Conservation (phyloP, 2,888 invertebrate species). For the Thysanoteuthis rhombus region DNA sequence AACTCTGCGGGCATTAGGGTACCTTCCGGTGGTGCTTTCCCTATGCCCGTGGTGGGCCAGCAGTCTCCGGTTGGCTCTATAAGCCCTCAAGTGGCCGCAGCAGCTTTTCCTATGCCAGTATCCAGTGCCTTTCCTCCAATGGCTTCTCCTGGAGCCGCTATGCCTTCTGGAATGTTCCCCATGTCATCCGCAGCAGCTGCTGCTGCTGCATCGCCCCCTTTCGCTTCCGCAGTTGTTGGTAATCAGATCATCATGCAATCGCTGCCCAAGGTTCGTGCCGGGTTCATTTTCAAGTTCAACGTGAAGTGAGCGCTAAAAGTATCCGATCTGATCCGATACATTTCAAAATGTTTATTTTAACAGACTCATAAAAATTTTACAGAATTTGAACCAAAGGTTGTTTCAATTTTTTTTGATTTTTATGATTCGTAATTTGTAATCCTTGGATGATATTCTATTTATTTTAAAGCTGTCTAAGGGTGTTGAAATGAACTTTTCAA, state of each 20-base stretch:
- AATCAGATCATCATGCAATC: not conserved
- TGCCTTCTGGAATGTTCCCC: slow-evolving; percentile 16
- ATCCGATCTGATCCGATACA: too few species aligned
- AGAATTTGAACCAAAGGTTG: too few species aligned
- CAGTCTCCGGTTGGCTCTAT: not conserved
- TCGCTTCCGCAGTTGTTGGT: slow-evolving; percentile 14
- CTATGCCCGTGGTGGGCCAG: not conserved
- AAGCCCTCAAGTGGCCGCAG: not conserved
- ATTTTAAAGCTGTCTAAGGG: too few species aligned
- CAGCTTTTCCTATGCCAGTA: slow-evolving; percentile 13
- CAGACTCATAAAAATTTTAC: too few species aligned
- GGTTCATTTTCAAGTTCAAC: too few species aligned
- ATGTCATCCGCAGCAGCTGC: not conserved
- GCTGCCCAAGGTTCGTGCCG: not conserved
- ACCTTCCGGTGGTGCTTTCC: not conserved
- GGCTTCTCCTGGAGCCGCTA: not conserved
- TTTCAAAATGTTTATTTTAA: too few species aligned
- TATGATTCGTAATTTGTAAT: too few species aligned
- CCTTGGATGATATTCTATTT: too few species aligned
- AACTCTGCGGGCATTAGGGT: not conserved
- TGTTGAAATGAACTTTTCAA: too few species aligned
- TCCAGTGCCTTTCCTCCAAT: slow-evolving; percentile 23
- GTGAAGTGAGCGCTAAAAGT: too few species aligned
- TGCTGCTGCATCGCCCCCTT: not conserved
- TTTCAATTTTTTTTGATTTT: too few species aligned